A percentile compares a stretch with the other conserved stretches of the same genome.
Conservation (phyloP, 2,113 vertebrate genomes). For the Euleptes europaea region DNA sequence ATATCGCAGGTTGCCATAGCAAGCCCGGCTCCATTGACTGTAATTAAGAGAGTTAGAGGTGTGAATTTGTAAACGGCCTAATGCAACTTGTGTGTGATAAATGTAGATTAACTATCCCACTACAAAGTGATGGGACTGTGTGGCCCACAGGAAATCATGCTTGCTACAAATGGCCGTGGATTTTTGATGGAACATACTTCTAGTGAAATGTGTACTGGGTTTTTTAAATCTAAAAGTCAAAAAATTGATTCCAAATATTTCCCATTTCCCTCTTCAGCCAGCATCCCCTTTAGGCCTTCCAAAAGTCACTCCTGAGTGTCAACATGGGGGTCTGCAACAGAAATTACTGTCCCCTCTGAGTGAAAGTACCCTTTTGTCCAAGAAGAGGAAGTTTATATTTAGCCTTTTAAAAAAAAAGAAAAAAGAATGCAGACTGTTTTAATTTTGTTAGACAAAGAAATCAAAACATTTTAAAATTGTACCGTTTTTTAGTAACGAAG, state of each 20-base stretch:
- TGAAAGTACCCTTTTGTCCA: too few species aligned
- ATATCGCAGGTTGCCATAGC: constrained; percentile 99
- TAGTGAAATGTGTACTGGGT: neutral
- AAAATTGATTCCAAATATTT: too few species aligned
- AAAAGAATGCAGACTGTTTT: neutral
- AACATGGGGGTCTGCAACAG: too few species aligned
- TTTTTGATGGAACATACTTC: neutral
- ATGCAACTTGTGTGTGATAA: neutral
- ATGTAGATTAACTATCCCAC: neutral
- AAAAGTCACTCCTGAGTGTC: too few species aligned
- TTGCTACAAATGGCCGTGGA: neutral
- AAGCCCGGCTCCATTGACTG: constrained; percentile 96
- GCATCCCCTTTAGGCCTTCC: too few species aligned
- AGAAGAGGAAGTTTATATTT: too few species aligned
- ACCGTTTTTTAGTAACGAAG: neutral
- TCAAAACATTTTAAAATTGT: neutral
- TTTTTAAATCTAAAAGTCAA: too few species aligned
- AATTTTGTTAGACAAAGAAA: neutral
- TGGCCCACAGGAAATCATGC: neutral
- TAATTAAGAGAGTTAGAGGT: constrained; percentile 37
- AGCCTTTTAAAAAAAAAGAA: neutral
- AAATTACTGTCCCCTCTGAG: too few species aligned
- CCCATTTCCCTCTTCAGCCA: too few species aligned
- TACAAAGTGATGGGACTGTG: neutral
- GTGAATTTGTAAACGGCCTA: neutral